These are phyloP conservation scores for Leuciscus waleckii DNA, from an alignment of 2,797 vertebrate species.

Conservation along the genomic window DNA sequence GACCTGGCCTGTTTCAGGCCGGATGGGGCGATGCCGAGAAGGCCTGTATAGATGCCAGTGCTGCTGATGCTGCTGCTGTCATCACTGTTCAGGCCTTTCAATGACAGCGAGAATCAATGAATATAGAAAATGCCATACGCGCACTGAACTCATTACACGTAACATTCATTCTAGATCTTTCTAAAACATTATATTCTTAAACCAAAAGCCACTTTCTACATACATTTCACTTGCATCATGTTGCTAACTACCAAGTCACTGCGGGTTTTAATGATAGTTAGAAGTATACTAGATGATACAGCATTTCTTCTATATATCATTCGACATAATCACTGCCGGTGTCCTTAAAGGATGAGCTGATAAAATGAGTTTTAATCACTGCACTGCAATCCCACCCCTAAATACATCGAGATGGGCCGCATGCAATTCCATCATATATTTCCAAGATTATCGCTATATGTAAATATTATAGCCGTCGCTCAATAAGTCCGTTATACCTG, in stretches of 20 bases:
- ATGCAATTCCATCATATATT: neutral
- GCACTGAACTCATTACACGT: neutral
- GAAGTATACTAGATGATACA: neutral
- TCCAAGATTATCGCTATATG: neutral
- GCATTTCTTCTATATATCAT: neutral
- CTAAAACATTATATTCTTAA: neutral
- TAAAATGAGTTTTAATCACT: slow-evolving; percentile 27
- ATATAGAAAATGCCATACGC: neutral
- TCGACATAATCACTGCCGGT: neutral
- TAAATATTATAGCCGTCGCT: neutral
- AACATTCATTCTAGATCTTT: neutral
- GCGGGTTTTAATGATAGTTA: neutral
- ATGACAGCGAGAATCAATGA: slow-evolving; percentile 16
- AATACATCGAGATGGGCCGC: neutral
- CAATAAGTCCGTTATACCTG: slow-evolving; percentile 39
- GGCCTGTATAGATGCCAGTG: slow-evolving; percentile 15
- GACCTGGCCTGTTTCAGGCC: slow-evolving; percentile 69
- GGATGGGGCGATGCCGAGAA: slow-evolving; percentile 69
- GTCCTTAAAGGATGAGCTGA: neutral
- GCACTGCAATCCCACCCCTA: neutral
- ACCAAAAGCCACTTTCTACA: neutral
- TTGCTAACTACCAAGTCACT: slow-evolving; percentile 7
- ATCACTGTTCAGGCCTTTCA: slow-evolving; percentile 32
- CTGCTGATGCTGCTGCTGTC: neutral
- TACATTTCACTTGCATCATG: slow-evolving; percentile 4